Evolutionary conservation across 2,888 invertebrate species (phyloP).

Genomic region (Drosophila putrida): DNA sequence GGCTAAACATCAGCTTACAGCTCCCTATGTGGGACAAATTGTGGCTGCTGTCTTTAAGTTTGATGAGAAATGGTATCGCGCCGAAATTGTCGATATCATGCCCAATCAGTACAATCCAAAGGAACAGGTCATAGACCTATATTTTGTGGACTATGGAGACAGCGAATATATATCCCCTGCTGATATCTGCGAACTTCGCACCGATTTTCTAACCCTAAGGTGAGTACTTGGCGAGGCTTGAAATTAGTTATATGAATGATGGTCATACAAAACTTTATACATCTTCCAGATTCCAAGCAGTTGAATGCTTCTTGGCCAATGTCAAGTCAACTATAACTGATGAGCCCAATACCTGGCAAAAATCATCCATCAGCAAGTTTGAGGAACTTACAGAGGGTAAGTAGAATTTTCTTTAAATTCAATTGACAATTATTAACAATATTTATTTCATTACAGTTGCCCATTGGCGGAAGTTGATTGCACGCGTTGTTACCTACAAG

Average conservation of each 20-base stretch:
- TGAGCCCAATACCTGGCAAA: slow-evolving; percentile 87
- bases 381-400: slow-evolving; percentile 89
- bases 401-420: not conserved
- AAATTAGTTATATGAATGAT: too few relatives aligned
- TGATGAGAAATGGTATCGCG: slow-evolving; percentile 91
- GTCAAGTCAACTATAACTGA: slow-evolving; percentile 87
- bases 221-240: slow-evolving; percentile 36
- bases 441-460: slow-evolving; percentile 86
- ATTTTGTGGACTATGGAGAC: slow-evolving; percentile 96
- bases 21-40: slow-evolving; percentile 90
- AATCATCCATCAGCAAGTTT: slow-evolving; percentile 88
- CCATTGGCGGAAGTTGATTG: slow-evolving; percentile 92
- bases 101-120: slow-evolving; percentile 88
- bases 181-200: slow-evolving; percentile 90
- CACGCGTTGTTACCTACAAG: slow-evolving; percentile 91
- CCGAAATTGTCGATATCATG: slow-evolving; percentile 89
- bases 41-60: slow-evolving; percentile 94
- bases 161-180: slow-evolving; percentile 89
- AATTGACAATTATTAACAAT: not conserved
- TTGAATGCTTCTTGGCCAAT: slow-evolving; percentile 93
- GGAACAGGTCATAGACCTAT: slow-evolving; percentile 89
- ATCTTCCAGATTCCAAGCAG: slow-evolving; percentile 88
- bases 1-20: slow-evolving; percentile 87
- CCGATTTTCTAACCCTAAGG: slow-evolving; percentile 87
- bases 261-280: too few relatives aligned